A percentile compares a stretch with the other conserved stretches of the same genome.
These are phyloP conservation scores for Delphinapterus leucas DNA, from an alignment of 2,113 vertebrate genomes.

Conservation along the genomic window DNA sequence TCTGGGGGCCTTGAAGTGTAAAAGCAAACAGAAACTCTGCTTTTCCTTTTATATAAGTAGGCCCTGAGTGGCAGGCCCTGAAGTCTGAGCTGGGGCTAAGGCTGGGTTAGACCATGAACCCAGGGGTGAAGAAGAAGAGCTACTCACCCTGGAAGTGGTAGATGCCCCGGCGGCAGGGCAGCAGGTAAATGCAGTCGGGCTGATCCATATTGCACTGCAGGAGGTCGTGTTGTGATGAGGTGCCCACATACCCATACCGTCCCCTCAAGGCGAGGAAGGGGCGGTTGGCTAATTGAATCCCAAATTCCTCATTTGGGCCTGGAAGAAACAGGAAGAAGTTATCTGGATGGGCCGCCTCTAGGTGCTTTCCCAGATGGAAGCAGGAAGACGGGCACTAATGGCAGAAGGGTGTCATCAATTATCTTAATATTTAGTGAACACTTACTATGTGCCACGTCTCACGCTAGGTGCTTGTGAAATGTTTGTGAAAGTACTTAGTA, in stretches of 20 bases:
- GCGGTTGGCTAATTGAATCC: conserved; percentile 74
- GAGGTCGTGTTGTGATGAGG: neutral
- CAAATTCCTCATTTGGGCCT: conserved; percentile 76
- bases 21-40: neutral
- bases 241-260: conserved; percentile 76
- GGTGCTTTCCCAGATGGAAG: neutral
- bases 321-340: neutral
- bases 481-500: neutral
- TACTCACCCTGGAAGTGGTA: conserved; percentile 80
- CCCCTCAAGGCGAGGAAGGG: conserved; percentile 74
- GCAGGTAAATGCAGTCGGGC: conserved; percentile 73
- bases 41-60: neutral
- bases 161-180: conserved; percentile 72
- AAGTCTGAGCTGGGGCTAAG: neutral
- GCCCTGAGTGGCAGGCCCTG: neutral
- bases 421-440: neutral
- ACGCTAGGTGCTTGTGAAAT: neutral
- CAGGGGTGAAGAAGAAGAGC: neutral
- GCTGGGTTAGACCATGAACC: neutral
- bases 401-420: neutral
- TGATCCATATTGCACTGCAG: conserved; percentile 72
- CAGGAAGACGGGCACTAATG: neutral
- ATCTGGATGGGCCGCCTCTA: neutral
- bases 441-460: neutral
- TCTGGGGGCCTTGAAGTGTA: neutral